Percentiles rank a stretch among this genome's conserved stretches.
These are phyloP conservation scores for Spodoptera picta DNA, from an alignment of 2,888 invertebrate species.

Conservation along the genomic window DNA sequence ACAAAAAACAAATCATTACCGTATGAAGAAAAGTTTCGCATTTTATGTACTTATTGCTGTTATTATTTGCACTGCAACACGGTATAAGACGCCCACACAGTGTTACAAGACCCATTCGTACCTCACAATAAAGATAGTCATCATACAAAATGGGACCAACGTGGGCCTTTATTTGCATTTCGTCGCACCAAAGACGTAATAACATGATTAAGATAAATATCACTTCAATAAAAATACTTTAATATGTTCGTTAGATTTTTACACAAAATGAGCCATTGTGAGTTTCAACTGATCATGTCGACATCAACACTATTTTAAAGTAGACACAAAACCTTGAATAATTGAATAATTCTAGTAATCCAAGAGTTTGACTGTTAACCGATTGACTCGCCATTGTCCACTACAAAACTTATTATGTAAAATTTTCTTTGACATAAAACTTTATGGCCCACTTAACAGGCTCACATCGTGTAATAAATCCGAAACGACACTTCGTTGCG, in stretches of 20 bases:
- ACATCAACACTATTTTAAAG: too few relatives aligned
- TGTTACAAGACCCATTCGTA: constrained; percentile 8
- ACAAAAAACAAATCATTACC: constrained; percentile 6
- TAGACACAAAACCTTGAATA: not conserved
- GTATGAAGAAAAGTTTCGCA: not conserved
- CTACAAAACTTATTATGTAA: constrained; percentile 58
- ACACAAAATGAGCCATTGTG: too few relatives aligned
- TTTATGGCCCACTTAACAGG: constrained; percentile 73
- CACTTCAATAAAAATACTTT: not conserved
- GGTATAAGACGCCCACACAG: constrained; percentile 15
- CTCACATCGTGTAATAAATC: constrained; percentile 75
- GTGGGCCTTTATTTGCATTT: constrained; percentile 20
- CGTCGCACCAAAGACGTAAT: constrained; percentile 5
- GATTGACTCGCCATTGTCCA: constrained; percentile 35
- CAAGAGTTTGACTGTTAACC: constrained; percentile 1
- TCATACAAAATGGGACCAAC: constrained; percentile 25
- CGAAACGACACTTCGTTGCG: constrained; percentile 76
- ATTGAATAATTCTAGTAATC: not conserved
- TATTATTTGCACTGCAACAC: constrained; percentile 13
- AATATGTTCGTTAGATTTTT: not conserved
- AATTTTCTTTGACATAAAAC: constrained; percentile 59
- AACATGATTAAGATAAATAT: not conserved
- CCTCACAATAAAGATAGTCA: constrained; percentile 13
- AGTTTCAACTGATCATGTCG: too few relatives aligned
- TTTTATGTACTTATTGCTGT: constrained; percentile 6